Percentiles rank a stretch among this genome's conserved stretches.
phyloP scores from a whole-genome alignment of 1,140 invertebrate species.

The Drosophila sproati region DNA sequence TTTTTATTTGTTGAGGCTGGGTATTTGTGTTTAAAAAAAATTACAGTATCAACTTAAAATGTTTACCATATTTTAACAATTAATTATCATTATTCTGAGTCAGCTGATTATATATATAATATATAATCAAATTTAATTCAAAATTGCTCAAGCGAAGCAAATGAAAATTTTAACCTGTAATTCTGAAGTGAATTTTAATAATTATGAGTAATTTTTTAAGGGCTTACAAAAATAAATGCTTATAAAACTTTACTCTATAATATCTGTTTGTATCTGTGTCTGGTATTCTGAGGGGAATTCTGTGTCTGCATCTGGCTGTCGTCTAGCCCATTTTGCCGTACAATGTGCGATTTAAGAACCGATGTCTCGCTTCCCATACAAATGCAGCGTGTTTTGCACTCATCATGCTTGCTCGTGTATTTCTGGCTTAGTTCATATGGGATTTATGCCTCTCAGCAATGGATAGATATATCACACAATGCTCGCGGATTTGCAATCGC shows the following conservation, averaged over 20 bases:
- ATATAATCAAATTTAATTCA: no score
- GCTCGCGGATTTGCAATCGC: conserved; percentile 48
- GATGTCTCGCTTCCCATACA: conserved; percentile 10
- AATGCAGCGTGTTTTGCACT: conserved; percentile 52
- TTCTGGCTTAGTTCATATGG: conserved; percentile 33
- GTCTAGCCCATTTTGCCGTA: conserved; percentile 52
- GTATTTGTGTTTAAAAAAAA: no score
- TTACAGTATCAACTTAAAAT: no score
- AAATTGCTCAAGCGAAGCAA: no score
- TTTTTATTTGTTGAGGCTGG: no score
- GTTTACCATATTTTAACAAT: no score
- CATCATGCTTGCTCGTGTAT: conserved; percentile 40
- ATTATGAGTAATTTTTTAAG: no score
- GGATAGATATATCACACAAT: conserved; percentile 66
- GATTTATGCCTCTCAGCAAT: conserved; percentile 68
- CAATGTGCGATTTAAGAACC: conserved; percentile 9
- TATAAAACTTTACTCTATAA: no score
- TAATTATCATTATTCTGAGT: no score
- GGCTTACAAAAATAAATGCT: conserved; percentile 43
- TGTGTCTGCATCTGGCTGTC: conserved; percentile 32
- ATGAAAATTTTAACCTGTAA: no score
- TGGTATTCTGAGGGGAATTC: not conserved
- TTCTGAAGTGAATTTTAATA: no score
- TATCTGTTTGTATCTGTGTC: conserved; percentile 27
- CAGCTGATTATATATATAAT: no score